Evolutionary conservation across 2,797 vertebrate species (phyloP).

Genomic region (Clarias laeviceps): DNA sequence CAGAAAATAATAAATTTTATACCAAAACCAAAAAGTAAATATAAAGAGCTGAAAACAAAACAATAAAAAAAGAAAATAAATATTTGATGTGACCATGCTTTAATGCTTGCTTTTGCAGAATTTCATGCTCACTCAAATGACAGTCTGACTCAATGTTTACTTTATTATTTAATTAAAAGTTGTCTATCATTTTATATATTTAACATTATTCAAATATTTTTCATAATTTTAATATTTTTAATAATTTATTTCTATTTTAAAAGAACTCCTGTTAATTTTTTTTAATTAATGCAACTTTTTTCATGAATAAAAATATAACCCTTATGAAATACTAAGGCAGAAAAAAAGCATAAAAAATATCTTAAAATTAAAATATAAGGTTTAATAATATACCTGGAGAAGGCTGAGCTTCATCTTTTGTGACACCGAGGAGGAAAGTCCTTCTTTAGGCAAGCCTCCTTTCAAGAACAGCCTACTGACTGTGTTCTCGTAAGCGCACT

Average conservation of each 20-base stretch:
- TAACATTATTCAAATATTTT: too few species aligned
- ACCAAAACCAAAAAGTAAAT: not conserved
- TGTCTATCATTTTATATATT: not conserved
- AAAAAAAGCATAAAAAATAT: not conserved
- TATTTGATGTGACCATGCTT: not conserved
- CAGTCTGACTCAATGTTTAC: not conserved
- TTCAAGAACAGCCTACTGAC: not conserved
- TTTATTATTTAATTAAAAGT: not conserved
- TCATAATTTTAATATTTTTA: too few species aligned
- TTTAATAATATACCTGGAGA: not conserved
- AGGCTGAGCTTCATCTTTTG: not conserved
- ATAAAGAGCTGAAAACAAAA: not conserved
- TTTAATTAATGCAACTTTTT: too few species aligned
- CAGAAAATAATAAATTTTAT: not conserved
- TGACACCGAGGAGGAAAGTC: not conserved
- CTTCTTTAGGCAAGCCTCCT: not conserved
- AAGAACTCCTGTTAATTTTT: too few species aligned
- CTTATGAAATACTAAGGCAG: too few species aligned
- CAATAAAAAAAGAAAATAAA: not conserved
- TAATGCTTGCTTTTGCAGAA: not conserved
- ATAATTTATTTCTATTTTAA: too few species aligned
- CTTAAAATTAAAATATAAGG: not conserved
- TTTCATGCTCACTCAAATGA: too few species aligned
- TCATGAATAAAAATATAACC: too few species aligned
- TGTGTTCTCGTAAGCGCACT: conserved; percentile 35